Evolutionary conservation across 2,797 vertebrate genomes (phyloP), one percentile per base, ranked within the genome.

Genomic region (Allobates femoralis): DNA sequence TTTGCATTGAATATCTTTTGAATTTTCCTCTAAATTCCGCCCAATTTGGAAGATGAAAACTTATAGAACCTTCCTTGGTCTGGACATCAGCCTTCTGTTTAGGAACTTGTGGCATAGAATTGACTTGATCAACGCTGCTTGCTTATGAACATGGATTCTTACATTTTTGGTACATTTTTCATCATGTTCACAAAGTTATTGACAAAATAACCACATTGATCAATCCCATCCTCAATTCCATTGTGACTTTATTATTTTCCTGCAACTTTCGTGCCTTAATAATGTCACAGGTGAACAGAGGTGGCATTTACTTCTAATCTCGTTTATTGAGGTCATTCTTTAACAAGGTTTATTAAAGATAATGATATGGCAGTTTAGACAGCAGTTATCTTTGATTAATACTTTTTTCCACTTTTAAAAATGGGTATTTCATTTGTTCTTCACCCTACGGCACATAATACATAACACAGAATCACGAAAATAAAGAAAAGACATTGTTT

Each of bases 301-400:
- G 77, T 46, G 56, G 55, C 62, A 73, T 73, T 56, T 73, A 37
- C 37, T 60, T 56, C 19, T 73, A 69, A 73, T 34, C 51, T 73
- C 51, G 73, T 83, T 37, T 73, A 58, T 73, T 58, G 51, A 58
- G 34, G 32, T 73, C 50, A 11, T 74, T 53, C 66, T 56, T 30
- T 67, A 53, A 53, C 51, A 53, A 30, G 71, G 30, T 73, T 74
- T 58, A 83, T 83, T 83, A 83, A 73, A 83, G 81, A 41, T 74
- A 83, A 83, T 83, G 50, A 83, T 83, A 26, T 58, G 67, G 67
- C 28, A 73, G 67, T 73, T 73, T 73, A 83, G 80, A 69, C 81
- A 69, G 66, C 19, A 32, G 34, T 83, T 83, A 34, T 58, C 53
- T 83, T 58, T 83, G 51, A 74, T 83, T 83, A 74, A 73, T 83